These are phyloP conservation scores for Axea sp. DNA, from an alignment of 2,888 invertebrate species.

Conservation along the genomic window DNA sequence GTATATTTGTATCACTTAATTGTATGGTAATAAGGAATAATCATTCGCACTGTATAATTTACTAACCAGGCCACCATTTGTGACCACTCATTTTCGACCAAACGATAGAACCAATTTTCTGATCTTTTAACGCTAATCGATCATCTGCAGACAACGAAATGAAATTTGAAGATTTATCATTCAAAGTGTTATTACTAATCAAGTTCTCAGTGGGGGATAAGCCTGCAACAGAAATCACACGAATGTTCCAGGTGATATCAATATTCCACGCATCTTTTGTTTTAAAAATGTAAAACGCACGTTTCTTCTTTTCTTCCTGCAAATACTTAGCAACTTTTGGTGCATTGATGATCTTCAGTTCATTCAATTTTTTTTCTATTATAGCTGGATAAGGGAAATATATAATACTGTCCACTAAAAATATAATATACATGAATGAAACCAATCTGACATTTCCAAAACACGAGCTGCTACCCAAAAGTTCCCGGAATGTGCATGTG, in stretches of 20 bases:
- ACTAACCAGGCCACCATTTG: constrained; percentile 74
- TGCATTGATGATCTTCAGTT: constrained; percentile 65
- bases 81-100: constrained; percentile 75
- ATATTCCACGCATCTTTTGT: too few relatives aligned
- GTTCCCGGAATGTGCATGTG: too few relatives aligned
- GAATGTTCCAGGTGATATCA: too few relatives aligned
- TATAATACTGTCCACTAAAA: constrained; percentile 65
- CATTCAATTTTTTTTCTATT: constrained; percentile 65
- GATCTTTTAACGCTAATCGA: constrained; percentile 69
- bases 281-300: constrained; percentile 37
- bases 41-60: too few relatives aligned
- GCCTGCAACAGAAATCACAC: background rate
- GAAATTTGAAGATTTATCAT: background rate
- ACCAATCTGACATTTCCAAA: too few relatives aligned
- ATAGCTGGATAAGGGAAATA: constrained; percentile 71
- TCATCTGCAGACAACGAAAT: constrained; percentile 34
- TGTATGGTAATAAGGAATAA: too few relatives aligned
- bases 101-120: constrained; percentile 72
- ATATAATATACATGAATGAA: too few relatives aligned
- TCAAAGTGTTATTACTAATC: background rate
- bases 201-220: background rate
- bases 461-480: too few relatives aligned
- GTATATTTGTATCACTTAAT: too few relatives aligned
- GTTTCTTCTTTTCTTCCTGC: constrained; percentile 55
- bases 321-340: constrained; percentile 66